Conservation (phyloP, 2,113 vertebrate genomes). For the Ursus arctos region DNA sequence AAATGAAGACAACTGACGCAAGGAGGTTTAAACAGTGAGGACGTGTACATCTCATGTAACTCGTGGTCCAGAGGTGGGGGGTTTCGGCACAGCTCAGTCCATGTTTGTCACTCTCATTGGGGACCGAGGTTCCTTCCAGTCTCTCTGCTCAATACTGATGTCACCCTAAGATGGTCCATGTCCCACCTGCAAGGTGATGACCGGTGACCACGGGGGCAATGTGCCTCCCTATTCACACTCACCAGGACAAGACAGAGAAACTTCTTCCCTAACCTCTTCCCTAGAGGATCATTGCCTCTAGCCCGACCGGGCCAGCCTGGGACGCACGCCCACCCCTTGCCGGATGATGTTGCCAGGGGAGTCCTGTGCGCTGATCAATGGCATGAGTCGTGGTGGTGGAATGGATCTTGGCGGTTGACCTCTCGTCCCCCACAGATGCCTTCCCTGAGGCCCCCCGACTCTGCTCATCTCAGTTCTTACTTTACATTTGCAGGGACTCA, state of each 20-base stretch:
- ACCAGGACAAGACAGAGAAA: neutral
- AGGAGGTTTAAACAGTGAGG: no score
- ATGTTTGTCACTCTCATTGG: rapidly evolving
- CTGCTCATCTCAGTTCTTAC: neutral
- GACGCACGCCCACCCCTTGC: rapidly evolving
- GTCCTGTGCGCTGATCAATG: rapidly evolving
- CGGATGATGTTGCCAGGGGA: rapidly evolving
- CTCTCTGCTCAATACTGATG: neutral
- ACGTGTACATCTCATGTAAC: rapidly evolving
- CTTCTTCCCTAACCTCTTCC: no score
- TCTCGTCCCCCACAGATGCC: rapidly evolving
- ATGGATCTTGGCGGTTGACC: rapidly evolving
- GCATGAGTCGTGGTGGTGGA: rapidly evolving
- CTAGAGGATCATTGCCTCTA: neutral
- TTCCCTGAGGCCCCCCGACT: rapidly evolving
- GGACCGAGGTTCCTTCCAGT: neutral
- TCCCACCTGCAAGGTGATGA: neutral
- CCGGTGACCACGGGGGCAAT: rapidly evolving
- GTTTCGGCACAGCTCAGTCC: neutral
- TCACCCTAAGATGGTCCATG: neutral
- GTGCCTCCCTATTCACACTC: neutral
- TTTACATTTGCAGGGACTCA: neutral
- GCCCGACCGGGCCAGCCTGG: neutral
- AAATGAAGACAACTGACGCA: neutral
- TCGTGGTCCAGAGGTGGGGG: rapidly evolving